Percentiles rank a stretch among this genome's conserved stretches.
These are phyloP conservation scores for Pangasius macronema DNA, from an alignment of 2,797 vertebrate genomes.

Conservation along the genomic window DNA sequence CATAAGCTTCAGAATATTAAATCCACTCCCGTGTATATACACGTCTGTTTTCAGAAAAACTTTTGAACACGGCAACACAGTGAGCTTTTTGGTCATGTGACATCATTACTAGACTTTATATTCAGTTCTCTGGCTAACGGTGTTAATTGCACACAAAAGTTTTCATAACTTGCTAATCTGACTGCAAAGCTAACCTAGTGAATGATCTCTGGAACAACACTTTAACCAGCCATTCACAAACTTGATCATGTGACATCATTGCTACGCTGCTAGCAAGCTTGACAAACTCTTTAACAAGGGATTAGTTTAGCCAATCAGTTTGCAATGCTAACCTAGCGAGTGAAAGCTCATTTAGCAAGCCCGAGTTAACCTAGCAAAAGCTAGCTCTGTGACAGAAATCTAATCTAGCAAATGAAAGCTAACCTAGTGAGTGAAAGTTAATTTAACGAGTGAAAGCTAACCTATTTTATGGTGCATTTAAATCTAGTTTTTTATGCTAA, in stretches of 20 bases:
- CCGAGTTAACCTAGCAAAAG: not conserved
- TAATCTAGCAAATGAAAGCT: not conserved
- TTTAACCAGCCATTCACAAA: not conserved
- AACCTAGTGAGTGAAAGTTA: too few species aligned
- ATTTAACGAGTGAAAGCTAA: too few species aligned
- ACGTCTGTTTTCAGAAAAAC: not conserved
- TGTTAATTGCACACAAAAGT: not conserved
- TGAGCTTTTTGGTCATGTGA: not conserved
- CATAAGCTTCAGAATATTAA: not conserved
- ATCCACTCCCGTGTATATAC: not conserved
- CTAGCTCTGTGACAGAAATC: not conserved
- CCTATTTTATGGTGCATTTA: too few species aligned
- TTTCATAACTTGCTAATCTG: not conserved
- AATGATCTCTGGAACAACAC: not conserved
- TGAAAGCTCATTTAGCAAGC: not conserved
- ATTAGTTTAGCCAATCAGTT: not conserved
- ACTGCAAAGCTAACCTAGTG: not conserved
- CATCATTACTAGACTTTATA: not conserved
- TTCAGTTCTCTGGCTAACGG: not conserved
- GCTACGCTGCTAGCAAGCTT: not conserved
- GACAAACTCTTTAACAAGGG: not conserved
- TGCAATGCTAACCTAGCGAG: not conserved
- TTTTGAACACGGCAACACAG: not conserved
- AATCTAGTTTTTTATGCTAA: not conserved
- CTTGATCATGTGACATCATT: not conserved